Percentiles rank a stretch among this genome's conserved stretches.
Conservation (phyloP, 2,888 invertebrate genomes). For the Bruchidius siliquastri region DNA sequence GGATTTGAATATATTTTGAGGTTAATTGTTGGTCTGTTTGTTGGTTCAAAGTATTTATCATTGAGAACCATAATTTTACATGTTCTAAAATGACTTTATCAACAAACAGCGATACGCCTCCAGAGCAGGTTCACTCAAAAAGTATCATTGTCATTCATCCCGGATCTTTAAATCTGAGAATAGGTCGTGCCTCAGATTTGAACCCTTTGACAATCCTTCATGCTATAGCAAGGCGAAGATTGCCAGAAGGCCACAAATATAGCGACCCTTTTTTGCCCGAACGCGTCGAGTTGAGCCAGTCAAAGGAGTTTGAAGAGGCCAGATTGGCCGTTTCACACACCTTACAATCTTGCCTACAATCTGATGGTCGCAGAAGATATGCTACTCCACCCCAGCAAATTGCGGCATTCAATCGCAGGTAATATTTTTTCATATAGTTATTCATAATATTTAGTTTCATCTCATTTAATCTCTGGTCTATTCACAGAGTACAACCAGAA, state of each 20-base stretch:
- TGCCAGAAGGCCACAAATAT: constrained; percentile 43
- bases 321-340: constrained; percentile 79
- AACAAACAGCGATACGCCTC: constrained; percentile 21
- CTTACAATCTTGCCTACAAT: constrained; percentile 79
- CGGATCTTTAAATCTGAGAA: constrained; percentile 82
- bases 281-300: constrained; percentile 59
- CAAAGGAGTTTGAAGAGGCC: constrained; percentile 79
- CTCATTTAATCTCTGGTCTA: too few species aligned
- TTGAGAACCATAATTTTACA: background rate
- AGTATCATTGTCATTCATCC: constrained; percentile 92
- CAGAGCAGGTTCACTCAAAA: constrained; percentile 64
- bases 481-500: constrained; percentile 60
- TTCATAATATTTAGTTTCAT: too few species aligned
- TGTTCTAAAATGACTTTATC: constrained; percentile 16
- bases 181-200: constrained; percentile 87
- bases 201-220: constrained; percentile 82
- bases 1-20: background rate
- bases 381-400: constrained; percentile 89
- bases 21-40: background rate
- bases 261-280: constrained; percentile 56
- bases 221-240: constrained; percentile 71
- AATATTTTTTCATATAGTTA: background rate
- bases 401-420: constrained; percentile 78
- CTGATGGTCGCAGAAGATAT: constrained; percentile 73
- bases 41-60: background rate